Evolutionary conservation across 2,888 invertebrate species (phyloP), one percentile per base, ranked within the genome.

Genomic region (Hofmannophila pseudospretella): DNA sequence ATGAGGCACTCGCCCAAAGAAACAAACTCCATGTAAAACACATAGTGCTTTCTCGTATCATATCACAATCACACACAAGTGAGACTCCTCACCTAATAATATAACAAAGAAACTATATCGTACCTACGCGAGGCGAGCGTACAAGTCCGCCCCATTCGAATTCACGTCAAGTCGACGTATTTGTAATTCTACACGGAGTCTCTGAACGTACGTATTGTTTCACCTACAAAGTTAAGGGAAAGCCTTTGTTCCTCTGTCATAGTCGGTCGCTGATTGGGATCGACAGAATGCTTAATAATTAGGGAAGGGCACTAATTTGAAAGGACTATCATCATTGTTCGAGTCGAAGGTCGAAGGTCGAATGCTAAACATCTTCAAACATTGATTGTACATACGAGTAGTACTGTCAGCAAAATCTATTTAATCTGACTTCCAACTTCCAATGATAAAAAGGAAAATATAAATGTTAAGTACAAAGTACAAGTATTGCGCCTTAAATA

Each of bases 121-220:
- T 7, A 51, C 51, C 54, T 46, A 46, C 41, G 42, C 51, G 49
- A 51, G 56, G 53, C 51, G 39, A 44, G 47, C 53, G 57, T 58
- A 62, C 64, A 60, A 63, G 54, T 51, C 58, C 54, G 59, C 62
- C 71, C 73, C 60, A 78, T 85, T 81, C 70, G 75, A 76, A 82
- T 85, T 84, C 84, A 75, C 68, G 74, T 76, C 81, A 72, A 77
- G 79, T 73, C 64, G 40, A 41, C 73, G 73, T 79, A 79, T 79
- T 82, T 86, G 81, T 84, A 81, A 86, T 86, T 85, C 85, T 80
- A 82, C 72, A 64, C 76, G 66, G 57, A 58, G 68, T 68, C 73
- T 62, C 73, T 54, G 48, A 58, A 62, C 59, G 68, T 69, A 64
- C 64, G 70, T 80, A 82, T 82, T 85, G 85, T 85, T 82, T 85